These are phyloP conservation scores for Pharmacophagus antenor DNA, from an alignment of 2,888 invertebrate species.

Conservation along the genomic window DNA sequence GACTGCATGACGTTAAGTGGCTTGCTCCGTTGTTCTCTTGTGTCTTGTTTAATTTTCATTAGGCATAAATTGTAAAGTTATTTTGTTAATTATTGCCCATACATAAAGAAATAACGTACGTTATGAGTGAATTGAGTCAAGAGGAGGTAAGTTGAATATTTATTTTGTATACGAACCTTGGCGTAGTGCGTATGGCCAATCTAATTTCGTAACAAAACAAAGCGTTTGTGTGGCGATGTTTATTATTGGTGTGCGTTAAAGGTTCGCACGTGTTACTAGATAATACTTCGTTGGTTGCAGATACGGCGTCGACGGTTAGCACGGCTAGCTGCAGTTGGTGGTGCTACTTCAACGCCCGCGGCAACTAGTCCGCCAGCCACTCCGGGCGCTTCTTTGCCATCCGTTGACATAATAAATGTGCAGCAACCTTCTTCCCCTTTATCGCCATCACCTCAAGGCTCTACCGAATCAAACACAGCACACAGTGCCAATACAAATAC, in stretches of 20 bases:
- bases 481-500: conserved; percentile 59
- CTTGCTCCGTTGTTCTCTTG: conserved; percentile 61
- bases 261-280: conserved; percentile 55
- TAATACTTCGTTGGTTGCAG: conserved; percentile 72
- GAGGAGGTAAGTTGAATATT: conserved; percentile 88
- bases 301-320: conserved; percentile 89
- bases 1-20: conserved; percentile 75
- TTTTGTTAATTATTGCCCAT: conserved; percentile 46
- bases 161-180: conserved; percentile 68
- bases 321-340: conserved; percentile 83
- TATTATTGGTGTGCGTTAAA: conserved; percentile 51
- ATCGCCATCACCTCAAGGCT: conserved; percentile 52
- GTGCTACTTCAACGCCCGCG: conserved; percentile 69
- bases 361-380: conserved; percentile 75
- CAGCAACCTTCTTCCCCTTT: conserved; percentile 47
- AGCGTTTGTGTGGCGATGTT: conserved; percentile 68
- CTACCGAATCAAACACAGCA: conserved; percentile 53
- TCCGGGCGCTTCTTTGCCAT: conserved; percentile 64
- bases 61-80: conserved; percentile 56
- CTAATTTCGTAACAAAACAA: conserved; percentile 81
- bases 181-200: conserved; percentile 72
- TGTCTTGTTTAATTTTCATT: conserved; percentile 53
- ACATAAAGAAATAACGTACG: conserved; percentile 48
- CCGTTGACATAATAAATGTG: conserved; percentile 47
- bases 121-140: conserved; percentile 92